Percentiles rank a stretch among this genome's conserved stretches.
Conservation (phyloP, 2,888 invertebrate genomes). For the Muscina levida region DNA sequence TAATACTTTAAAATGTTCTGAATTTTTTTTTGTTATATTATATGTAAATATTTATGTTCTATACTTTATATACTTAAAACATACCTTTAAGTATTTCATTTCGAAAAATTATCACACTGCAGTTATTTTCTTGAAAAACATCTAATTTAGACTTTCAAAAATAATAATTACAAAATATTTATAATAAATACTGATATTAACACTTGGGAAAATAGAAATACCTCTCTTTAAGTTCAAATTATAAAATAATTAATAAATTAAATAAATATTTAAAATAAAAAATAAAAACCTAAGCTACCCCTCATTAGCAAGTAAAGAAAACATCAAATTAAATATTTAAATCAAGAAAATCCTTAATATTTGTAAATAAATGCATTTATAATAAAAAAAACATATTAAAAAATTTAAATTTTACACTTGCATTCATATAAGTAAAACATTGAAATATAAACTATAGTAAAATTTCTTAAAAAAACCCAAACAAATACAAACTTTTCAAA, state of each 20-base stretch:
- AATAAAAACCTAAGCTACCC: slow-evolving; percentile 41
- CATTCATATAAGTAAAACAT: background rate
- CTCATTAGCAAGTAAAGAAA: slow-evolving; percentile 50
- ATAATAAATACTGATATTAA: slow-evolving; percentile 71
- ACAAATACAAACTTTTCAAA: slow-evolving; percentile 51
- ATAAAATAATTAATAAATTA: slow-evolving; percentile 63
- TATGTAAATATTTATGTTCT: no score
- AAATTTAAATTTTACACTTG: slow-evolving; percentile 40
- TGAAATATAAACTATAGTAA: slow-evolving; percentile 35
- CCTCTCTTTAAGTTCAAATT: slow-evolving; percentile 81
- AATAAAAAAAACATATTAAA: slow-evolving; percentile 9
- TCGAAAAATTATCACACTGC: slow-evolving; percentile 4
- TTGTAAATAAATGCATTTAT: slow-evolving; percentile 57
- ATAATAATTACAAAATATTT: slow-evolving; percentile 37
- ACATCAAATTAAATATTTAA: background rate
- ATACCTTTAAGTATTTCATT: slow-evolving; percentile 42
- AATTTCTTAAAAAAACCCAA: slow-evolving; percentile 27
- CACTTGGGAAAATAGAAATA: slow-evolving; percentile 80
- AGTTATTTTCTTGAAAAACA: slow-evolving; percentile 3
- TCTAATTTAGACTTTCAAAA: no score
- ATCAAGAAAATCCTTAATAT: background rate
- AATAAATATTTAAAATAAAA: slow-evolving; percentile 59
- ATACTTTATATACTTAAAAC: no score
- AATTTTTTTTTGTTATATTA: no score
- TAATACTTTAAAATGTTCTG: no score